Evolutionary conservation across 2,113 vertebrate genomes (phyloP), one percentile per base, ranked within the genome.

Genomic region (Columba janthina): DNA sequence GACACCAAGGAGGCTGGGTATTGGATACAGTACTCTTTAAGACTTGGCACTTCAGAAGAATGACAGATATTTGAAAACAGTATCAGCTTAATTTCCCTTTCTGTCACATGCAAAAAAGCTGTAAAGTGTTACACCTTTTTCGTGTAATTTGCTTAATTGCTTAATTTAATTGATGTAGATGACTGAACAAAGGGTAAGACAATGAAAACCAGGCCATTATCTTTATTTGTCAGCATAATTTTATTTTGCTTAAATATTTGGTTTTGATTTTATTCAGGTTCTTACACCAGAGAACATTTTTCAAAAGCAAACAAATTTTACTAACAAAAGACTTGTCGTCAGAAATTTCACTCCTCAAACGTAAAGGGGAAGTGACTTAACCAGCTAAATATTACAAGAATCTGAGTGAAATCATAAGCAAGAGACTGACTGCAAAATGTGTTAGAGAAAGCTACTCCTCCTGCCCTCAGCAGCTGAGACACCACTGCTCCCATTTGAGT

Each of bases 181-280:
- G 67, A 79, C 51, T 86, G 51, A 86, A 64, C 17, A 88, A 92
- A 76, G 75, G 17, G 22, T 70, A 79, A 91, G 15, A 56, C 72
- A 90, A 62, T 86, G 85, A 73, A 80, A 88, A 92, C 4, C 19
- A 64, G 42, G 8, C 22, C 61, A 89, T 79, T 94, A 84, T 62
- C 84, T 56, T 79, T 50, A 90, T 94, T 81, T 88, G 34, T 89
- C 61, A 72, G 15, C 36, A 24, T 16, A 44, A 40, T 85, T 89
- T 24, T n/a, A 70, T 85, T 92, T 94, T 75, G 48, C 89, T 69
- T 87, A 95, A 96, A 96, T 91, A 93, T 77, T 95, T 71, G 34
- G 26, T 25, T 94, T 77, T 4, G 9, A 44, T 86, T 91, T 66
- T 77, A 66, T 84, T 84, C 44, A 28, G 53, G 36, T 77, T 90